Percentiles rank a stretch among this genome's conserved stretches.
phyloP scores from a whole-genome alignment of 2,113 vertebrate species.

The Vombatus ursinus region DNA sequence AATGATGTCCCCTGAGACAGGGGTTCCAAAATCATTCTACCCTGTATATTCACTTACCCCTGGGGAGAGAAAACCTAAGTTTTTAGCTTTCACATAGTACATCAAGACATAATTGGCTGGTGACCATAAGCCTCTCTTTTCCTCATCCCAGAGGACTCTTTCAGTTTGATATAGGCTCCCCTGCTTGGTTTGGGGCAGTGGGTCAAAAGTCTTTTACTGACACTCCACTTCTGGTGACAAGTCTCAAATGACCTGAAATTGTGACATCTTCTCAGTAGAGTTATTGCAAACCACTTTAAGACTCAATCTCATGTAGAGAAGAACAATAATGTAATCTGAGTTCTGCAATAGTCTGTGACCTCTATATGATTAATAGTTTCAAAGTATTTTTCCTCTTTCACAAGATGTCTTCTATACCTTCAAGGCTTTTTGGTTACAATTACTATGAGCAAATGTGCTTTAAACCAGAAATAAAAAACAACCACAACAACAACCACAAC shows the following conservation, averaged over 20 bases:
- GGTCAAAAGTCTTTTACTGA: neutral
- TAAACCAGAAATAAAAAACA: constrained; percentile 12
- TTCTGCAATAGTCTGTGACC: neutral
- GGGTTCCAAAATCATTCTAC: neutral
- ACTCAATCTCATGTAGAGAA: neutral
- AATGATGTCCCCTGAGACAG: neutral
- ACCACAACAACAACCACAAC: too few relatives aligned
- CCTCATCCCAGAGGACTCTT: neutral
- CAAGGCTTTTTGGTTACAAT: neutral
- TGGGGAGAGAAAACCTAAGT: neutral
- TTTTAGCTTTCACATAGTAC: neutral
- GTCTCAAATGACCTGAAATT: constrained; percentile 24
- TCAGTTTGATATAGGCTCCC: neutral
- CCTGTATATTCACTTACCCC: neutral
- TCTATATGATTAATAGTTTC: neutral
- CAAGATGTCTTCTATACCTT: neutral
- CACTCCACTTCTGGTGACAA: neutral
- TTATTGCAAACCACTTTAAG: neutral
- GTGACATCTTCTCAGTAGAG: constrained; percentile 5
- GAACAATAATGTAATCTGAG: neutral
- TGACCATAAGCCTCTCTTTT: neutral
- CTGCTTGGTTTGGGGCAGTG: neutral
- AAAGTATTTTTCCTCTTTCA: neutral
- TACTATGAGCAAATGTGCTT: constrained; percentile 23
- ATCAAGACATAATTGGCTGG: neutral